phyloP scores from a whole-genome alignment of 2,888 invertebrate genomes.

The Cantharis rufa region DNA sequence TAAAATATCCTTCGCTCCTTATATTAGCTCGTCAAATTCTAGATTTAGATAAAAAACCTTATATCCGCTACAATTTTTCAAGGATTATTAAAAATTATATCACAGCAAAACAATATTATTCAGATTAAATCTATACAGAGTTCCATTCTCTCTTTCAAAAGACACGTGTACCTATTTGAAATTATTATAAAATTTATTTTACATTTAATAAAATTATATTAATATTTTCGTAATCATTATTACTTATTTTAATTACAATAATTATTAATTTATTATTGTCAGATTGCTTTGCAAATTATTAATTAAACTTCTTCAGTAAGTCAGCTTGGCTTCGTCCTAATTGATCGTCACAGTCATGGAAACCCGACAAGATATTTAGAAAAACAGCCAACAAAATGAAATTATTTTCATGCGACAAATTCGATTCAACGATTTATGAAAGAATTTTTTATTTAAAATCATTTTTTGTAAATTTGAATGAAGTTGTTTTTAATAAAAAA shows the following conservation, averaged over 20 bases:
- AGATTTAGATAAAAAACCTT: neutral
- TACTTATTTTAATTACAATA: too few relatives aligned
- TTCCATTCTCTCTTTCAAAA: neutral
- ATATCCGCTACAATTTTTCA: slow-evolving; percentile 3
- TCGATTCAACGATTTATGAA: too few relatives aligned
- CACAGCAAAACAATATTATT: neutral
- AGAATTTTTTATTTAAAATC: too few relatives aligned
- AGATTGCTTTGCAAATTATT: too few relatives aligned
- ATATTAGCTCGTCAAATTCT: neutral
- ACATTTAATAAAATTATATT: too few relatives aligned
- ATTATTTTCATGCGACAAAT: too few relatives aligned
- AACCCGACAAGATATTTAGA: neutral
- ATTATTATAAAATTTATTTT: too few relatives aligned
- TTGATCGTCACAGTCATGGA: neutral
- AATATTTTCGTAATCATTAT: too few relatives aligned
- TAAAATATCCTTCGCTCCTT: neutral
- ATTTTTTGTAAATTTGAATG: too few relatives aligned
- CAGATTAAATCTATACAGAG: neutral
- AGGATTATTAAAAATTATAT: neutral
- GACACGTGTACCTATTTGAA: neutral
- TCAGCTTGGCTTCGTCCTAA: neutral
- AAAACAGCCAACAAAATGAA: too few relatives aligned
- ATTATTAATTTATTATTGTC: too few relatives aligned
- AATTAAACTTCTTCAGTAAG: neutral
- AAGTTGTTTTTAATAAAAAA: too few relatives aligned